Evolutionary conservation across 23 tunicate genomes (phyloP).

Genomic region (Pegea sp.): DNA sequence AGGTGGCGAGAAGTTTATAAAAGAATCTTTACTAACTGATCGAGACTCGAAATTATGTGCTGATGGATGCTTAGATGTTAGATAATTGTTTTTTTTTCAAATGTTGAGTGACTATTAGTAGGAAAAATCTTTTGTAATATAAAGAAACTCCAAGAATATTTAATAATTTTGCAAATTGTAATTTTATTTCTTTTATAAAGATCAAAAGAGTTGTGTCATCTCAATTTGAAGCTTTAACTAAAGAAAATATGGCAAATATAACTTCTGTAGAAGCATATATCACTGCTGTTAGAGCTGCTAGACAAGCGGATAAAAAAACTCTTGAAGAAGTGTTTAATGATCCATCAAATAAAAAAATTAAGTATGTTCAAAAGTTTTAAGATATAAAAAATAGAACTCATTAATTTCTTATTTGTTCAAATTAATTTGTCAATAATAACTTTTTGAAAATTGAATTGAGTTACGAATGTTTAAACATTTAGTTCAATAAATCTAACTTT

Average conservation of each 20-base stretch:
- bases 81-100: constrained; percentile 2
- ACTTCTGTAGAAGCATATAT: constrained; percentile 79
- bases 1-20: constrained; percentile 30
- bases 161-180: too few species aligned
- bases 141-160: too few species aligned
- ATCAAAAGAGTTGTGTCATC: constrained; percentile 14
- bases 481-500: too few species aligned
- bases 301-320: constrained; percentile 68
- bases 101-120: not conserved
- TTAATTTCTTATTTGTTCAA: too few species aligned
- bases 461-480: too few species aligned
- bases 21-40: constrained; percentile 18
- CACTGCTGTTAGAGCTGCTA: constrained; percentile 79
- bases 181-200: constrained; percentile 1
- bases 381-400: too few species aligned
- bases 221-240: constrained; percentile 24
- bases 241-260: constrained; percentile 78
- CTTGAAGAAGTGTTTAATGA: constrained; percentile 30
- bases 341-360: constrained; percentile 37
- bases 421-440: too few species aligned
- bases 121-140: constrained; percentile 1
- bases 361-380: constrained; percentile 26
- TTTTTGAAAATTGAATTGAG: too few species aligned
- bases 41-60: constrained; percentile 79
- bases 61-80: constrained; percentile 83